Evolutionary conservation across 53 echinoderm and acorn worm species (phyloP), one percentile per base, ranked within the genome.

Genomic region (Patiria pectinifera): DNA sequence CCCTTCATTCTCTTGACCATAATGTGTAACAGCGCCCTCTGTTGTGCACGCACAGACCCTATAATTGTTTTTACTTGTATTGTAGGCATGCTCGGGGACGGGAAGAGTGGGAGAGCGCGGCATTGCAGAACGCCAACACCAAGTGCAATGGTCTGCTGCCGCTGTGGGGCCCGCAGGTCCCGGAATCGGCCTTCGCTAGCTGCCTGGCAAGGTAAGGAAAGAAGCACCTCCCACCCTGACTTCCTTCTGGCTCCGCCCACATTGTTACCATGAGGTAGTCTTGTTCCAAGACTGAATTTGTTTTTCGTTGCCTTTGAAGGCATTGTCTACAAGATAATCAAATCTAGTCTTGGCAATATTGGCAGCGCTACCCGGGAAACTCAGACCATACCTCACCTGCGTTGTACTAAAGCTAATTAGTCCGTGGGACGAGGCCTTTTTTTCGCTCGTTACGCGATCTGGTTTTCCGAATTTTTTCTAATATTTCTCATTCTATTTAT

Each of bases 61-160:
- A 35, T 35, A 35, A 53, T 2, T 53, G 5, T 5, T 60, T 63
- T 53, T 6, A 19, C 44, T 45, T 83, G 25, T 35, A 48, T 18
- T 12, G 15, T 80, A 98, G 99, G 91, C 96, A 97, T 90, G 99
- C 99, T 48, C 89, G 99, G 53, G 99, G 96, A 14, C 91, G 99
- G 46, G 99, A 98, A 91, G 99, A 98, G 53, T 98, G 99, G 99
- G 99, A 98, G 93, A 98, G 99, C 80, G 99, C 99, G 2, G 99
- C 95, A 16, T 86, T 98, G 43, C 99, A 98, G 94, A 98, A 98
- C 94, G 99, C 99, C 15, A 98, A 98, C 92, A 98, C 99, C 82
- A 98, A 98, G 94, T 98, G 99, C 94, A 98, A 98, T 83, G 99
- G 99, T 14, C 94, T 98, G 25, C 93, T 98, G 24, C 99, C 99